phyloP scores from a whole-genome alignment of 2,113 vertebrate species.

The Otus sunia region DNA sequence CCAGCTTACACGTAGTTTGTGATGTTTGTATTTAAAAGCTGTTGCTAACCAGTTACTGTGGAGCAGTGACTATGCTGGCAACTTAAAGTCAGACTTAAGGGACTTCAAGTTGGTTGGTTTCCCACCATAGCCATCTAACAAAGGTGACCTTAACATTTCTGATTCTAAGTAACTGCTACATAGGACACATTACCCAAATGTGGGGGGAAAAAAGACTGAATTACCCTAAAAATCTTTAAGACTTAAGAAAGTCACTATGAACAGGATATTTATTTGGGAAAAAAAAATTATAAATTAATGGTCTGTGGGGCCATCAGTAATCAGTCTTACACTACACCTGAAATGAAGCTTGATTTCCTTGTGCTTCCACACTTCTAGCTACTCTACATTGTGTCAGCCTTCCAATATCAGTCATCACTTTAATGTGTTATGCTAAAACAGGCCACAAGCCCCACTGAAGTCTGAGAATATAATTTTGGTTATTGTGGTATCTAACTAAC shows the following conservation, averaged over 20 bases:
- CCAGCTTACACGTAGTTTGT: accelerated
- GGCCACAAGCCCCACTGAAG: not conserved
- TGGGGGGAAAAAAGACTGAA: not conserved
- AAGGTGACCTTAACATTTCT: not conserved
- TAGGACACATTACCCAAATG: not conserved
- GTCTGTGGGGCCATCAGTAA: not conserved
- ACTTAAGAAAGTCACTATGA: not conserved
- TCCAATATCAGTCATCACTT: not conserved
- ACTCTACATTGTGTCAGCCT: not conserved
- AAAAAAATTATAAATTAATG: not conserved
- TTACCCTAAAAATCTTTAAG: not conserved
- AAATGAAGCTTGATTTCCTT: not conserved
- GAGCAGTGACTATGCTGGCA: not conserved
- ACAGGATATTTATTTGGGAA: not conserved
- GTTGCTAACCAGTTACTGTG: not conserved
- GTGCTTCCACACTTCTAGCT: not conserved
- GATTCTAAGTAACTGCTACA: not conserved
- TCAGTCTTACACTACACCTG: not conserved
- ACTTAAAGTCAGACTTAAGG: not conserved
- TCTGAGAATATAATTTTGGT: not conserved
- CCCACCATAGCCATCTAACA: not conserved
- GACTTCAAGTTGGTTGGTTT: not conserved
- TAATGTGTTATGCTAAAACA: not conserved
- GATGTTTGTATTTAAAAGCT: not conserved
- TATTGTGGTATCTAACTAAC: not conserved